Evolutionary conservation across 2,113 vertebrate species (phyloP), one percentile per base, ranked within the genome.

Genomic region (Callionymus lyra): DNA sequence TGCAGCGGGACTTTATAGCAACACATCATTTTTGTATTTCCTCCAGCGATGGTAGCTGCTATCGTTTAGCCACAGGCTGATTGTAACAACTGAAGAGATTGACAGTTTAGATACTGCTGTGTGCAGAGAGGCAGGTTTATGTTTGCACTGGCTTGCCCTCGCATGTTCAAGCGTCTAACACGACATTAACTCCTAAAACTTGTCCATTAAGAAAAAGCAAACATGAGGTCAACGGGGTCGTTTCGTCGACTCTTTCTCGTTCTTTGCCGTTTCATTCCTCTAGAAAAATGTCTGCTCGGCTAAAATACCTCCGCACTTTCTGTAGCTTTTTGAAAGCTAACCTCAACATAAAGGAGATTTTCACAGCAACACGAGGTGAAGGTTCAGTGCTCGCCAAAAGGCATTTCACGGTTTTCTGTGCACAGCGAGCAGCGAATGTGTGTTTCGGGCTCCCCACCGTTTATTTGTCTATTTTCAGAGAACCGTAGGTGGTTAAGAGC

Each of bases 381-480:
- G 10, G 39, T 34, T 44, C 31, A 1, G 13, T 38, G 41, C 34
- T 53, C 55, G 9, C 47, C 39, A 54, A 68, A 58, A 12, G 8
- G 55, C 53, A 65, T 31, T 62, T 68, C 50, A 21, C 46, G 44
- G 68, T 52, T 33, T 60, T 74, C 59, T 57, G 69, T 78, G 55
- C 53, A 63, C 40, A 45, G 57, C 21, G 21, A 27, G 21, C 50
- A 55, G 44, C 53, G 59, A 52, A 52, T 70, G 65, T 63, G 63
- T 59, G 53, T 65, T 31, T 52, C 59, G 53, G 59, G 56, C 65
- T 74, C 68, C 63, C 68, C 53, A 37, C 31, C 44, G 68, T 49
- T 70, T 72, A 70, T 70, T 72, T 68, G 55, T 74, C 72, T 81
- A 78, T 81, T 81, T 78, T 40, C 62, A 66, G 78, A 81, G 35